These are phyloP conservation scores for Halcyon malimbica DNA, from an alignment of 2,113 vertebrate genomes.

Conservation along the genomic window DNA sequence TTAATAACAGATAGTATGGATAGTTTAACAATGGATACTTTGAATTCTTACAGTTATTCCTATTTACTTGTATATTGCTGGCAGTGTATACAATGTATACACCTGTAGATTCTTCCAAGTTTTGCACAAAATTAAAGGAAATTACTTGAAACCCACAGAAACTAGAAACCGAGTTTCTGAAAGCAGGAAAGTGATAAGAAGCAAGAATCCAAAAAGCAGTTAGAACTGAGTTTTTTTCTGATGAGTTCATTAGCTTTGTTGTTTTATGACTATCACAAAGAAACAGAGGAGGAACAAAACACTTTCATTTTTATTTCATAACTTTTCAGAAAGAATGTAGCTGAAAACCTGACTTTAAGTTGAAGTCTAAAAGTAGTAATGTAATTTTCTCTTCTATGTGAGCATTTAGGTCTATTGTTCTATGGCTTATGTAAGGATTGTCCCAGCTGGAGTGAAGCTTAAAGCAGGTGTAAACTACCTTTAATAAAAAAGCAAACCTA, in stretches of 20 bases:
- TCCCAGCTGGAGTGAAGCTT: background rate
- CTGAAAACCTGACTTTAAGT: background rate
- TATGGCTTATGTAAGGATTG: background rate
- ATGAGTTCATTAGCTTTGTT: background rate
- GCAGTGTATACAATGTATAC: background rate
- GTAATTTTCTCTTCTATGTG: background rate
- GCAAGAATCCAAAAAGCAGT: rapidly evolving
- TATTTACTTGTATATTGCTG: background rate
- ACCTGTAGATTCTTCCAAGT: background rate
- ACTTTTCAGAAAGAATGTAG: background rate
- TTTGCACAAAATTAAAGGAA: background rate
- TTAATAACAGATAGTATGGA: background rate
- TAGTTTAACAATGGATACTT: background rate
- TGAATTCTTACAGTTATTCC: background rate
- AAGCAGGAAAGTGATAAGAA: background rate
- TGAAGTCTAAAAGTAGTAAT: background rate
- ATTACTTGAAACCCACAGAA: background rate
- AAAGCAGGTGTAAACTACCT: background rate
- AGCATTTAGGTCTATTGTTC: background rate
- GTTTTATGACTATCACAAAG: background rate
- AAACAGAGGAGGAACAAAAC: background rate
- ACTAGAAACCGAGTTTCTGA: background rate
- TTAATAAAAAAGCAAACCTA: too few species aligned
- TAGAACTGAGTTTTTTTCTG: background rate
- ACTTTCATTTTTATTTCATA: background rate